Evolutionary conservation across 2,888 invertebrate genomes (phyloP).

Genomic region (Candidula unifasciata): DNA sequence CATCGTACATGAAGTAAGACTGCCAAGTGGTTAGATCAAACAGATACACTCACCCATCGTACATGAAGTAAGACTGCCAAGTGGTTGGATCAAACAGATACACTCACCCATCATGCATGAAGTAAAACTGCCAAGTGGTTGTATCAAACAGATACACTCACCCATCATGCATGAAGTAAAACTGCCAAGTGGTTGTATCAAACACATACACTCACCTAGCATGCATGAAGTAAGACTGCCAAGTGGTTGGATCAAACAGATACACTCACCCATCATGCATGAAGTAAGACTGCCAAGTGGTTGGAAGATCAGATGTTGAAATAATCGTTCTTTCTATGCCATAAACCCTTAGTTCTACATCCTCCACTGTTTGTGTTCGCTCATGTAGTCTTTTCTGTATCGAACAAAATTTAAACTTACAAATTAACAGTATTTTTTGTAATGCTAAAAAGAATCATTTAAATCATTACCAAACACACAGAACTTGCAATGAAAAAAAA

Average conservation of each 20-base stretch:
- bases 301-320: slow-evolving; percentile 74
- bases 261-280: slow-evolving; percentile 74
- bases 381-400: slow-evolving; percentile 70
- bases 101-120: slow-evolving; percentile 75
- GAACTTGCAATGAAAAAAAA: too few species aligned
- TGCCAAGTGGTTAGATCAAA: slow-evolving; percentile 76
- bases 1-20: slow-evolving; percentile 75
- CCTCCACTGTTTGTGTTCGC: slow-evolving; percentile 72
- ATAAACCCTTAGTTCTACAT: slow-evolving; percentile 72
- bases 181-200: slow-evolving; percentile 76
- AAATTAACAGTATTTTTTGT: neutral
- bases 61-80: slow-evolving; percentile 77
- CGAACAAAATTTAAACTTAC: too few species aligned
- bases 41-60: slow-evolving; percentile 71
- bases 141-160: slow-evolving; percentile 58
- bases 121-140: slow-evolving; percentile 78
- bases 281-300: slow-evolving; percentile 78
- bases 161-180: slow-evolving; percentile 77
- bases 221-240: slow-evolving; percentile 76
- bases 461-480: too few species aligned
- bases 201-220: slow-evolving; percentile 70
- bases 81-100: slow-evolving; percentile 67
- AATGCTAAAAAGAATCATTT: neutral
- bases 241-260: slow-evolving; percentile 70
- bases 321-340: slow-evolving; percentile 77